Base-by-base conservation (phyloP, 2,888 invertebrate genomes). In the Tricholauxania praeusta region DNA sequence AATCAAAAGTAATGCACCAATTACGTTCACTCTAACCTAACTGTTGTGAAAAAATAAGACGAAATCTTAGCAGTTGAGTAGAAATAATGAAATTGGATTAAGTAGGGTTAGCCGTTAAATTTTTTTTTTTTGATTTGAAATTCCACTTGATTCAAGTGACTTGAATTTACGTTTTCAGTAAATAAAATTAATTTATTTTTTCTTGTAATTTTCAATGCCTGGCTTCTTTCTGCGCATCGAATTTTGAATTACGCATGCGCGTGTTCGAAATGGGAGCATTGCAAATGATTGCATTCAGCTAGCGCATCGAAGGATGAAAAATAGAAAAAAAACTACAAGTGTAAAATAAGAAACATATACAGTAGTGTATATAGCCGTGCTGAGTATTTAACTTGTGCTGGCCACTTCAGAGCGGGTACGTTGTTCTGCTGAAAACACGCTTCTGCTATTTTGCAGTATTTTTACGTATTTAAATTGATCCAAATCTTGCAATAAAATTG, bases 251-350 rank as follows among this genome's bases (percentile, higher is more conserved):
- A 32, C 12, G 39, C 65, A 39, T 39, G 39, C 48, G 39, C 53
- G 52, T 66, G 65, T 66, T 32, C 14, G 28, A 66, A 66, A 52
- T 66, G 51, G 53, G 52, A 32, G 32, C 65, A 66, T 28, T 39
- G 65, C 17, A 52, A 66, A 66, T 52, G 53, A 52, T 10, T 64
- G 52, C 12, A 62, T 32, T 47, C 32, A 17, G 47, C 39, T n/a
- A 62, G 62, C 62, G 17, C 62, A 62, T 47, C 17, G 62, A 62
- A 39, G 12, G 12, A 62, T n/a, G 39, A 62, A 62, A 12, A 62
- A 3, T 3, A 10, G 4, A 8, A 47, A 47, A 47, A 63, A 48
- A 47, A 47, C 47, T 12, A 47, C 62, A 28, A 39, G 10, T 10
- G 39, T 10, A 39, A 39, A 10, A 10, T 39, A 39, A 10, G 1